Evolutionary conservation across 2,888 invertebrate species (phyloP).

Genomic region (Ctenicera cuprea): DNA sequence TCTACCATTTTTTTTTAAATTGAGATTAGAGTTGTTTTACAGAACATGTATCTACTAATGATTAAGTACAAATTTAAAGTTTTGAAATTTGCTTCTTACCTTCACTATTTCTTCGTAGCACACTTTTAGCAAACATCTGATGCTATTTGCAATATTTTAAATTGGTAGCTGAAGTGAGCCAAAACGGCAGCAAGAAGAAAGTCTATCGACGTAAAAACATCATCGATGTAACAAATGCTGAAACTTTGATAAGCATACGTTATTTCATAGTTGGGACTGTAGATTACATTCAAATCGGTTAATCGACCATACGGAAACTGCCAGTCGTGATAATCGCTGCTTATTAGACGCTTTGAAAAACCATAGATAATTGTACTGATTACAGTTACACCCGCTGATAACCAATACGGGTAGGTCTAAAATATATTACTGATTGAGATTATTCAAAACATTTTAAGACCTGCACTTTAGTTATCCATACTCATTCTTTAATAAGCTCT

Average conservation of each 20-base stretch:
- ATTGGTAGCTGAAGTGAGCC: conserved; percentile 44
- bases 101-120: conserved; percentile 13
- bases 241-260: conserved; percentile 30
- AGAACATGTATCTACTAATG: too few species aligned
- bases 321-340: too few species aligned
- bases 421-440: background rate
- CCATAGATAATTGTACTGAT: background rate
- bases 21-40: too few species aligned
- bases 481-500: background rate
- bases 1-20: too few species aligned
- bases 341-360: background rate
- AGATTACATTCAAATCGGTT: conserved; percentile 36
- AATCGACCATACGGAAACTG: conserved; percentile 43
- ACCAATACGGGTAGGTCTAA: conserved; percentile 1
- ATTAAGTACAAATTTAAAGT: too few species aligned
- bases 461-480: background rate
- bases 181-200: conserved; percentile 40
- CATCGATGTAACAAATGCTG: conserved; percentile 26
- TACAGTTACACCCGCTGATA: background rate
- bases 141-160: conserved; percentile 43
- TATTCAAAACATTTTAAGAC: background rate
- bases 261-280: conserved; percentile 40
- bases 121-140: background rate
- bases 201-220: conserved; percentile 39
- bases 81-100: background rate